Conservation (phyloP, 2,888 invertebrate species). For the Sinopyrophorus schimmeli region DNA sequence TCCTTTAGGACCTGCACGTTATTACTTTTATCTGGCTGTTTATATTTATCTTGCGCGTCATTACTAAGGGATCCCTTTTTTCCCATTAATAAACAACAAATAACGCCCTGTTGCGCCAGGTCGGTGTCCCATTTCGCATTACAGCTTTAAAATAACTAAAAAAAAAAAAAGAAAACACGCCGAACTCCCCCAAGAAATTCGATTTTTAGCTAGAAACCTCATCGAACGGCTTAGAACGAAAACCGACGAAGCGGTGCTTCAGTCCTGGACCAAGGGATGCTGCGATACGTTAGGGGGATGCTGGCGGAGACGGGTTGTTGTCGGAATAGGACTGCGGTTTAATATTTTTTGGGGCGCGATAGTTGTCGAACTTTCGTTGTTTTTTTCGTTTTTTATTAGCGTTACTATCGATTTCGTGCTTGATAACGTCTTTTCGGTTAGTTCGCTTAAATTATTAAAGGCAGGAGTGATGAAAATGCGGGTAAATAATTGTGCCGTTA, state of each 20-base stretch:
- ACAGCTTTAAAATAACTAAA: conserved; percentile 21
- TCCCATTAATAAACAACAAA: too few relatives aligned
- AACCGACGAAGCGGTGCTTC: conserved; percentile 18
- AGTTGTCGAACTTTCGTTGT: too few relatives aligned
- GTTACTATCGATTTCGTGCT: too few relatives aligned
- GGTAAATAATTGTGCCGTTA: conserved; percentile 9
- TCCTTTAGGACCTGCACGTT: background rate
- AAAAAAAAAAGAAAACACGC: conserved; percentile 15
- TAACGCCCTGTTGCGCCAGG: conserved; percentile 21
- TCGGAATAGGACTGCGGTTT: conserved; percentile 10
- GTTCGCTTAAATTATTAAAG: conserved; percentile 14
- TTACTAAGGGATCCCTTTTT: too few relatives aligned
- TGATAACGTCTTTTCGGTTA: too few relatives aligned
- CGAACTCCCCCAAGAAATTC: conserved; percentile 29
- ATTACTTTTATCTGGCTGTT: too few relatives aligned
- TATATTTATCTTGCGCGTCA: too few relatives aligned
- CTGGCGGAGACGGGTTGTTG: conserved; percentile 22
- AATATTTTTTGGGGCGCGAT: conserved; percentile 11
- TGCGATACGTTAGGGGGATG: conserved; percentile 30
- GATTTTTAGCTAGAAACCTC: conserved; percentile 25
- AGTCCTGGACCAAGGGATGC: conserved; percentile 33
- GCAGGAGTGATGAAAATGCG: conserved; percentile 19
- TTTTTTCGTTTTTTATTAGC: too few relatives aligned
- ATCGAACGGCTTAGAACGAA: conserved; percentile 18
- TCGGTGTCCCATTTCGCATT: conserved; percentile 17